These are phyloP conservation scores for Eristalinus aeneus DNA, from an alignment of 2,888 invertebrate genomes.

Conservation along the genomic window DNA sequence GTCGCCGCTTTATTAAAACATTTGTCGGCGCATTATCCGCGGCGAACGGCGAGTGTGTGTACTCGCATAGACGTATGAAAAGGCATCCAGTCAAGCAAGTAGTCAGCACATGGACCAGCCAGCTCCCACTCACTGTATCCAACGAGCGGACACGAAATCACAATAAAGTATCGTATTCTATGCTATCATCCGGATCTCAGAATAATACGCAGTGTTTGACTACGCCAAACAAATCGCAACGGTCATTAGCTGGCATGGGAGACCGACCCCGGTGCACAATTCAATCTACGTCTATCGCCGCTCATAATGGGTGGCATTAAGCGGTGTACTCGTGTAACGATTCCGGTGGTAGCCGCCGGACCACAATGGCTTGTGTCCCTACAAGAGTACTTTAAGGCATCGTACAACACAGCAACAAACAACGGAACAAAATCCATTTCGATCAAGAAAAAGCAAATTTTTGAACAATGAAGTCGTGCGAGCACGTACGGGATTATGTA, in stretches of 20 bases:
- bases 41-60: slow-evolving; percentile 49
- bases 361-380: slow-evolving; percentile 64
- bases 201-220: slow-evolving; percentile 67
- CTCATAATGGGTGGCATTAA: slow-evolving; percentile 71
- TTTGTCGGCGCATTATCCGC: slow-evolving; percentile 71
- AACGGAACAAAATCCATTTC: slow-evolving; percentile 58
- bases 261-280: slow-evolving; percentile 63
- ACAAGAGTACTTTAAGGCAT: slow-evolving; percentile 59
- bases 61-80: slow-evolving; percentile 65
- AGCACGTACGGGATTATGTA: slow-evolving; percentile 70
- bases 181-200: slow-evolving; percentile 61
- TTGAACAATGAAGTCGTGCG: slow-evolving; percentile 70
- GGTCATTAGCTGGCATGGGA: slow-evolving; percentile 66
- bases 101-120: slow-evolving; percentile 32
- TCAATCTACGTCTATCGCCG: slow-evolving; percentile 68
- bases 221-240: slow-evolving; percentile 69
- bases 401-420: slow-evolving; percentile 61
- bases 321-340: slow-evolving; percentile 71
- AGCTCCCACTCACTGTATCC: slow-evolving; percentile 36
- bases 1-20: slow-evolving; percentile 71
- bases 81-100: slow-evolving; percentile 40
- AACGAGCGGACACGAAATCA: slow-evolving; percentile 67
- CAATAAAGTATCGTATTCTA: slow-evolving; percentile 71
- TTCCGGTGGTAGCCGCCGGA: slow-evolving; percentile 64
- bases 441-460: slow-evolving; percentile 68